phyloP scores from a whole-genome alignment of 2,888 invertebrate genomes.

The Nipponacmea schrenckii region DNA sequence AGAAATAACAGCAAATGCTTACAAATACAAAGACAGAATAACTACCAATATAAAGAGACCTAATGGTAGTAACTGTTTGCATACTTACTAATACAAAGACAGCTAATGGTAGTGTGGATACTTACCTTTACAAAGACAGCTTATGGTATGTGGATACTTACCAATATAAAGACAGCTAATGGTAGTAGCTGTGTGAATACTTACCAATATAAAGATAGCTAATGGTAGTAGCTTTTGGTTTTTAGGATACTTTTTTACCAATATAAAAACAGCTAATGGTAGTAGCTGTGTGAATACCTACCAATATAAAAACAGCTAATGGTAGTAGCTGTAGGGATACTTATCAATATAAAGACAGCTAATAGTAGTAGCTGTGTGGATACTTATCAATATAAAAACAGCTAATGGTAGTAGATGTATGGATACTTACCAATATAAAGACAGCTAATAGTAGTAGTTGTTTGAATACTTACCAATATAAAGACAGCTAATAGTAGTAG shows the following conservation, averaged over 20 bases:
- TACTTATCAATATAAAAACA: neutral
- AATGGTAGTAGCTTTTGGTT: neutral
- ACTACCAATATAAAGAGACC: no score
- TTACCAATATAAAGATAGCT: no score
- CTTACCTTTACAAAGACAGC: neutral
- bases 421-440: neutral
- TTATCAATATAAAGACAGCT: no score
- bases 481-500: neutral
- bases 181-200: no score
- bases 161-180: neutral
- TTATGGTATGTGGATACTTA: neutral
- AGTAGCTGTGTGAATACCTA: conserved; percentile 35
- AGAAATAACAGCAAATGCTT: neutral
- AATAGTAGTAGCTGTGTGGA: neutral
- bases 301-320: conserved; percentile 27
- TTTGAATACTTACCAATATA: no score
- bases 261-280: neutral
- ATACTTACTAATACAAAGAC: no score
- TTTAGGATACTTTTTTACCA: neutral
- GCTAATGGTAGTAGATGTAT: no score
- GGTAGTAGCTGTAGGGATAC: no score
- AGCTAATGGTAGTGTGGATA: neutral
- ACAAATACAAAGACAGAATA: neutral
- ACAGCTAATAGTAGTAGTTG: neutral
- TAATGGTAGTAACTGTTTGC: no score